Evolutionary conservation across 2,113 vertebrate genomes (phyloP).

Genomic region (Cheirogaleus medius): DNA sequence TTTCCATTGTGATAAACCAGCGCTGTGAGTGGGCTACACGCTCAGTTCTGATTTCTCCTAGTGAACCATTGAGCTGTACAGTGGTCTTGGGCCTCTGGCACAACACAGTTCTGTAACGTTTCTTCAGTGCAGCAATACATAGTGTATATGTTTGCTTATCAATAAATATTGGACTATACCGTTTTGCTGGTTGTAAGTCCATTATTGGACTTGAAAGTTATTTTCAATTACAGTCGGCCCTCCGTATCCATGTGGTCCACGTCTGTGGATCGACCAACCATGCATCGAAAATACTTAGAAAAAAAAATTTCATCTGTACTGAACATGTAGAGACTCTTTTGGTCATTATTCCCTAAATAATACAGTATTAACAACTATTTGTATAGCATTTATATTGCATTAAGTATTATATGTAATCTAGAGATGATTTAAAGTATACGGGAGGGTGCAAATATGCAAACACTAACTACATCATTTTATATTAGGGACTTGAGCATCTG

Average conservation of each 20-base stretch:
- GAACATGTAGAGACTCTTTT: not conserved
- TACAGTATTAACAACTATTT: not conserved
- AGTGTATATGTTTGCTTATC: not conserved
- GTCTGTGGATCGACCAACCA: not conserved
- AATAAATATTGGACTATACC: not conserved
- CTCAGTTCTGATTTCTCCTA: not conserved
- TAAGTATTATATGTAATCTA: not conserved
- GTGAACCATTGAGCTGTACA: fast-evolving
- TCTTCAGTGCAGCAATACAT: not conserved
- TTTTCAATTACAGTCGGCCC: not conserved
- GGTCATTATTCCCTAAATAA: not conserved
- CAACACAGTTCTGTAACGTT: not conserved
- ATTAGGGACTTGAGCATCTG: not conserved
- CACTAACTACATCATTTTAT: not conserved
- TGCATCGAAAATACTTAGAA: not conserved
- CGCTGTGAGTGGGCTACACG: fast-evolving
- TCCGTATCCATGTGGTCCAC: not conserved
- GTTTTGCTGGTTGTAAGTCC: not conserved
- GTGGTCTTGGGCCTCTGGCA: fast-evolving
- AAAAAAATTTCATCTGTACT: not conserved
- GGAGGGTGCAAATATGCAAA: not conserved
- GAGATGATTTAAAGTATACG: not conserved
- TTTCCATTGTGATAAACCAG: not conserved
- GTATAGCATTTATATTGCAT: not conserved
- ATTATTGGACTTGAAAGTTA: not conserved